These are phyloP conservation scores for Alexandromys oeconomus DNA, from an alignment of 2,797 vertebrate species.

Conservation along the genomic window DNA sequence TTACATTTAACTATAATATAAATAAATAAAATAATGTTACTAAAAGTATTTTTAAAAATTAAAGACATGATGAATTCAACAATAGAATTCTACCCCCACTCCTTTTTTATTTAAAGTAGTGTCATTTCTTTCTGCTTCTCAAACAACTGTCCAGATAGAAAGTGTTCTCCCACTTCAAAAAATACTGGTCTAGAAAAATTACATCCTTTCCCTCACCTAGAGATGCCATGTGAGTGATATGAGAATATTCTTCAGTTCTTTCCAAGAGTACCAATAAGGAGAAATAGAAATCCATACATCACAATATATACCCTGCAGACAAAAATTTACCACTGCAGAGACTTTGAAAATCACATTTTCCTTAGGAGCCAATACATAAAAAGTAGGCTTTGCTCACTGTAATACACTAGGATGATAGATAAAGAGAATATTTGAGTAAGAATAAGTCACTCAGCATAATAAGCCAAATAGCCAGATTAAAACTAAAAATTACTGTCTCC, in stretches of 20 bases:
- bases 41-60: slow-evolving; percentile 40
- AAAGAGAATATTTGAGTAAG: not conserved
- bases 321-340: not conserved
- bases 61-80: not conserved
- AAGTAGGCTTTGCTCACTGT: not conserved
- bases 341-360: not conserved
- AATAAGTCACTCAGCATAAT: not conserved
- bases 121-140: not conserved
- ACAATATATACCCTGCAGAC: not conserved
- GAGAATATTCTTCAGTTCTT: not conserved
- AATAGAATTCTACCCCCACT: not conserved
- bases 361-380: not conserved
- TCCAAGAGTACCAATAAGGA: not conserved
- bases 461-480: not conserved
- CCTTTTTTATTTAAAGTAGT: not conserved
- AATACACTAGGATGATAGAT: not conserved
- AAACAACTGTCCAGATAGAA: not conserved
- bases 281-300: not conserved
- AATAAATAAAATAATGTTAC: not conserved
- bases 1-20: too few relatives aligned
- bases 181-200: not conserved
- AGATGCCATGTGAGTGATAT: not conserved
- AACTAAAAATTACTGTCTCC: not conserved
- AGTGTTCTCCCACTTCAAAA: not conserved
- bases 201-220: not conserved